Evolutionary conservation across 2,888 invertebrate species (phyloP).

Genomic region (Lithophane leautieri): DNA sequence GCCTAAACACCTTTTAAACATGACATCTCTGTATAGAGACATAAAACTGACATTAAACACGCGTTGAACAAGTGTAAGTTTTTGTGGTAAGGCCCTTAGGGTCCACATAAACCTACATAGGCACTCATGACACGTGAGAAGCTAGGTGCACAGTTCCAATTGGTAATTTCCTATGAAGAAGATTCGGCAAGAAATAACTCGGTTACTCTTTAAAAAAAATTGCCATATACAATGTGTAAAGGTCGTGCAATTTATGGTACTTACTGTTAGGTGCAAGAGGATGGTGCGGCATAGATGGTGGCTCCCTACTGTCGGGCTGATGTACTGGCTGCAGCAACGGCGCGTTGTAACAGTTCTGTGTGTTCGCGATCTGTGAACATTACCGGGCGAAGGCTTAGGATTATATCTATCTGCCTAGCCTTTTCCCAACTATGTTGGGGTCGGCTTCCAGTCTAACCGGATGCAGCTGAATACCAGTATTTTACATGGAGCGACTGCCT

Average conservation of each 20-base stretch:
- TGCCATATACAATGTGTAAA: background rate
- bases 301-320: conserved; percentile 76
- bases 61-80: no score
- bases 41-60: no score
- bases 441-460: no score
- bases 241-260: conserved; percentile 22
- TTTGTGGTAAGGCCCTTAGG: no score
- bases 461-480: no score
- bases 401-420: no score
- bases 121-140: background rate
- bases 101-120: background rate
- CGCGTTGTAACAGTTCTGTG: conserved; percentile 85
- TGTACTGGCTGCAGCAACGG: conserved; percentile 84
- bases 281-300: conserved; percentile 76
- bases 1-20: no score
- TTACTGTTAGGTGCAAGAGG: conserved; percentile 81
- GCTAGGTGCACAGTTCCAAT: background rate
- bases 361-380: conserved; percentile 79
- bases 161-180: background rate
- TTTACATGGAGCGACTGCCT: no score
- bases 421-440: no score
- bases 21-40: no score
- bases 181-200: no score
- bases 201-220: background rate
- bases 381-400: background rate